Evolutionary conservation across 2,113 vertebrate genomes (phyloP), one percentile per base, ranked within the genome.

Genomic region (Gallinago paraguaiae): DNA sequence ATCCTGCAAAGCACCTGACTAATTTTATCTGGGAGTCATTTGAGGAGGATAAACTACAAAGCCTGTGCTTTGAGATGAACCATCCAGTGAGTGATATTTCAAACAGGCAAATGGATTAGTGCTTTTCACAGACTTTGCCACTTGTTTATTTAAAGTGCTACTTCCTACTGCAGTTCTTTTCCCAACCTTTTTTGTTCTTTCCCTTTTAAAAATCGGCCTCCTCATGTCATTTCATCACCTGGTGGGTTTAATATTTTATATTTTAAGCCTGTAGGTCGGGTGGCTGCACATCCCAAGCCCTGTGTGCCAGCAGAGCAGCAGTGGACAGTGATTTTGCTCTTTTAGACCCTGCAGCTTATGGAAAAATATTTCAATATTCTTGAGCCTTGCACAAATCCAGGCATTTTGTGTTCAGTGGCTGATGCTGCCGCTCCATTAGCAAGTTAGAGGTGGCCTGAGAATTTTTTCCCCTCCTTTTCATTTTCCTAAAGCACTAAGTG

Each of bases 1-100:
- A 93, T 82, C 77, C 95, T 88, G 59, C 65, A 95, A 95, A 97
- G 87, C 95, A 93, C 86, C 92, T 77, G 81, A 76, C 72, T 91
- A 41, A 89, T 95, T 96, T 95, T 95, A 81, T 95, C 90, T 91
- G 37, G 17, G 48, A 77, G 63, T 86, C 71, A 25, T 81, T 94
- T 69, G 86, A 78, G 84, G 59, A 57, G 86, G 90, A 82, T 92
- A 53, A 91, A 54, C 85, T 82, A 48, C 61, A 83, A 65, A 95
- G 84, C 45, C 48, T 22, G 56, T 70, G 77, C 76, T 82, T 93
- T 54, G 80, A 65, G 61, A 41, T 48, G 76, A 90, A 3, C 56
- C 65, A 50, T 82, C 45, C 59, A 60, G 57, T 45, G 79, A 90
- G 88, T 37, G 93, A 87, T 89, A 93, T 91, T 95, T 84, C 90